Percentiles rank a stretch among this genome's conserved stretches.
These are phyloP conservation scores for Lasioglossum morio DNA, from an alignment of 2,888 invertebrate species.

Conservation along the genomic window DNA sequence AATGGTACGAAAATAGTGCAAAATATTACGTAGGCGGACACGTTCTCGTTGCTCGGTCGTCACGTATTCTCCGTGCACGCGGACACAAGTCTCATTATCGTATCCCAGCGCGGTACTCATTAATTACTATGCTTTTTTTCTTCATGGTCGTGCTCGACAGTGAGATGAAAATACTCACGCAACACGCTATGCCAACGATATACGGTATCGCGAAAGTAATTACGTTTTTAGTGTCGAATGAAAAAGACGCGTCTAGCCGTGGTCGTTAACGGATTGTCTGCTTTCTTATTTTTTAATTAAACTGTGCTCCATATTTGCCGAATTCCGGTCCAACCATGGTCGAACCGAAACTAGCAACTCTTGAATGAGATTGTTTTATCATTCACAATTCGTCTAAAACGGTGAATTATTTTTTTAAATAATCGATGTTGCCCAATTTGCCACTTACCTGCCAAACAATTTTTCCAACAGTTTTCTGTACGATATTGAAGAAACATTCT, in stretches of 20 bases:
- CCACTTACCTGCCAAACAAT: too few species aligned
- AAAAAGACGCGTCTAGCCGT: not conserved
- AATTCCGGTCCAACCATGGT: not conserved
- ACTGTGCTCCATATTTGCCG: not conserved
- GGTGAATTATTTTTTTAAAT: not conserved
- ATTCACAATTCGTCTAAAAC: too few species aligned
- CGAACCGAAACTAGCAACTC: not conserved
- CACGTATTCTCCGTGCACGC: slow-evolving; percentile 15
- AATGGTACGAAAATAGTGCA: slow-evolving; percentile 54
- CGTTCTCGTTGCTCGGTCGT: slow-evolving; percentile 28
- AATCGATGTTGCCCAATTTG: too few species aligned
- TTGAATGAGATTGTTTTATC: not conserved
- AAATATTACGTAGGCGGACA: slow-evolving; percentile 33
- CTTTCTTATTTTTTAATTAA: not conserved
- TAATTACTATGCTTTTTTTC: slow-evolving; percentile 51
- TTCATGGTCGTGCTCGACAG: not conserved
- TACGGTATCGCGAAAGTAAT: slow-evolving; percentile 13
- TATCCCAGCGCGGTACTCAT: slow-evolving; percentile 47
- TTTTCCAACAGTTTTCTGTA: not conserved
- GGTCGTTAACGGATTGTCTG: slow-evolving; percentile 9
- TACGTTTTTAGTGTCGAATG: slow-evolving; percentile 6
- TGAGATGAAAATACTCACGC: slow-evolving; percentile 12
- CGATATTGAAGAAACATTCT: not conserved
- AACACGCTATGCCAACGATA: not conserved
- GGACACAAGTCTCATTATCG: slow-evolving; percentile 59